Base-by-base conservation (phyloP, 2,113 vertebrate species). In the Mustela lutreola region DNA sequence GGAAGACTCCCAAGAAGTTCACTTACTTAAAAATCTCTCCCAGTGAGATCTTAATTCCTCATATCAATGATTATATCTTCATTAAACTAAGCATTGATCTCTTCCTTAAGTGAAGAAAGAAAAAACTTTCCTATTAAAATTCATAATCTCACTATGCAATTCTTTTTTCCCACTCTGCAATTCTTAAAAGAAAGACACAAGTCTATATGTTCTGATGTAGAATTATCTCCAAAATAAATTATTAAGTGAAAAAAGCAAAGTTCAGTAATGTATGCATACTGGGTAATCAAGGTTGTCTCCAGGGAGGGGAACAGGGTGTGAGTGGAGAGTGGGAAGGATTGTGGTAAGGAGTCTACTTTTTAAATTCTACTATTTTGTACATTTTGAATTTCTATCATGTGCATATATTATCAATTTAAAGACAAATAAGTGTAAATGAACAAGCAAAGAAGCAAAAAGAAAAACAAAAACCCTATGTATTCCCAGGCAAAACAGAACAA, bases 391-490 rank as follows among this genome's bases (percentile, higher is more conserved):
- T 93, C 86, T 71, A 39, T 76, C 75, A 50, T 45, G 12, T 86
- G 53, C 26, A 63, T 78, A 50, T 90, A 39, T 95, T 81, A 82
- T 73, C 67, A 81, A 86, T 91, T 92, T 31, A 89, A 97, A 97
- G 33, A 63, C 65, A 95, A 88, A 67, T 58, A 78, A 15, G 14
- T 65, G 14, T 92, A 73, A 91, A 76, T 85, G 73, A 86, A 90
- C n/a, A 86, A 86, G 45, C 26, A 94, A 95, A 96, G 10, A 94
- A 87, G 11, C 24, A 83, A 79, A 86, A 60, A 62, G 89, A 97
- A 82, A 73, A 71, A 21, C 67, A 39, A 39, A 73, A 73, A 22
- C 42, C 24, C 73, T 56, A 78, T 78, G 67, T 87, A 45, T 89
- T 85, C 67, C n/a, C 39, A 95, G 94, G 42, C 31, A 50, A 95